Evolutionary conservation across 2,113 vertebrate genomes (phyloP).

Genomic region (Puffinus mauretanicus): DNA sequence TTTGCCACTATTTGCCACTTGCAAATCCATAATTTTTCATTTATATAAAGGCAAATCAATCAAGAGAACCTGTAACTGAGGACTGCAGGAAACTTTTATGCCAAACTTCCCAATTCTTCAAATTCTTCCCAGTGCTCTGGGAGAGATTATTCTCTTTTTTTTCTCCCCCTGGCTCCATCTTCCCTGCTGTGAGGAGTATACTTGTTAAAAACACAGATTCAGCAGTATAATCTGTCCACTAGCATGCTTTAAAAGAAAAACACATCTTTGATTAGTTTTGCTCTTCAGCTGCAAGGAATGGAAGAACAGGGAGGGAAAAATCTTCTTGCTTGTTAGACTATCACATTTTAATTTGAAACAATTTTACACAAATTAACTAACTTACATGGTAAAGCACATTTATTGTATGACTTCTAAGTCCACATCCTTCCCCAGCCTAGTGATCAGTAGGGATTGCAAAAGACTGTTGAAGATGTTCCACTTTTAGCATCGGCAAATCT

Average conservation of each 20-base stretch:
- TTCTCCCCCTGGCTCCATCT: fast-evolving
- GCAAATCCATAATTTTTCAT: background rate
- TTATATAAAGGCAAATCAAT: background rate
- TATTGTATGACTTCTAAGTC: background rate
- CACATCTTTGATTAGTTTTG: background rate
- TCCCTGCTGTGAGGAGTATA: background rate
- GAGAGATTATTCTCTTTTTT: background rate
- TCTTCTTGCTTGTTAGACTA: background rate
- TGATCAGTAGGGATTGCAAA: background rate
- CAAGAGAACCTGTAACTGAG: background rate
- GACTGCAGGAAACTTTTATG: background rate
- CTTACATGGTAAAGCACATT: background rate
- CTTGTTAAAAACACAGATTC: background rate
- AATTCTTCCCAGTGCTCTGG: background rate
- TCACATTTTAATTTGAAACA: conserved; percentile 5
- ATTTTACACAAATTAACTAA: conserved; percentile 13
- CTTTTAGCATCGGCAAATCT: background rate
- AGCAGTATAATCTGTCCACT: background rate
- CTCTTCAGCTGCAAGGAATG: background rate
- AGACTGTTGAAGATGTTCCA: background rate
- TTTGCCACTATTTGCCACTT: background rate
- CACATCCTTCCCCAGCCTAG: background rate
- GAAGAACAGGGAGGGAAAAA: background rate
- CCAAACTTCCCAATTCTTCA: background rate
- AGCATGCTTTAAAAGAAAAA: background rate